Percentiles rank a stretch among this genome's conserved stretches.
Evolutionary conservation across 2,888 invertebrate species (phyloP).

Genomic region (Cyclophora albipunctata): DNA sequence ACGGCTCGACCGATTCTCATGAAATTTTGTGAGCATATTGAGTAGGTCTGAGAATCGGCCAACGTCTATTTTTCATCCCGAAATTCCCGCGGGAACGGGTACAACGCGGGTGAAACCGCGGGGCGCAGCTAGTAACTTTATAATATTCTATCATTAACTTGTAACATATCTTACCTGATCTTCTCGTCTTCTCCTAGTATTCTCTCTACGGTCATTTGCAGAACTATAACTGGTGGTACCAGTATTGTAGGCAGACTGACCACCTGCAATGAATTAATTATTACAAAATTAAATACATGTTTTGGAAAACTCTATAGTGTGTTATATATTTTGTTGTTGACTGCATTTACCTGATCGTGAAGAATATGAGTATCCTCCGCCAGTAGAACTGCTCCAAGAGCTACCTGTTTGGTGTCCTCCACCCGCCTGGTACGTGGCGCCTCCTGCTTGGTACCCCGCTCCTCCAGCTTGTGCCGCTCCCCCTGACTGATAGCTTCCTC

Average conservation of each 20-base stretch:
- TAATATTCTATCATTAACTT: no score
- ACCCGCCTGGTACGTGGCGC: constrained; percentile 18
- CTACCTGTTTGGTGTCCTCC: constrained; percentile 18
- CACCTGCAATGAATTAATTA: constrained; percentile 24
- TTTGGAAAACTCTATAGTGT: no score
- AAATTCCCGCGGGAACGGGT: no score
- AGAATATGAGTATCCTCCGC: constrained; percentile 49
- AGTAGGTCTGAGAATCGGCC: no score
- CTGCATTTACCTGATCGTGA: constrained; percentile 44
- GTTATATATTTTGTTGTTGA: no score
- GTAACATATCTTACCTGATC: constrained; percentile 29
- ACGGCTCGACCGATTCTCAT: no score
- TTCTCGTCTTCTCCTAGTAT: constrained; percentile 47
- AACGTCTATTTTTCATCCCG: no score
- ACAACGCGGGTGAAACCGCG: no score
- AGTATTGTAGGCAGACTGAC: constrained; percentile 35
- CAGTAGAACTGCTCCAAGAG: constrained; percentile 21
- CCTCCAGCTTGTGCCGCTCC: constrained; percentile 21
- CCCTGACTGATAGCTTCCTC: constrained; percentile 5
- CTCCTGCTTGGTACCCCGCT: constrained; percentile 18
- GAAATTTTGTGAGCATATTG: no score
- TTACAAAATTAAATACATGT: neutral
- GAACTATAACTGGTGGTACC: constrained; percentile 37
- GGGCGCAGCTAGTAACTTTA: no score
- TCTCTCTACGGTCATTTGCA: constrained; percentile 36